Base-by-base conservation (phyloP, 1,140 invertebrate species). In the Oncopodura yosiiana region DNA sequence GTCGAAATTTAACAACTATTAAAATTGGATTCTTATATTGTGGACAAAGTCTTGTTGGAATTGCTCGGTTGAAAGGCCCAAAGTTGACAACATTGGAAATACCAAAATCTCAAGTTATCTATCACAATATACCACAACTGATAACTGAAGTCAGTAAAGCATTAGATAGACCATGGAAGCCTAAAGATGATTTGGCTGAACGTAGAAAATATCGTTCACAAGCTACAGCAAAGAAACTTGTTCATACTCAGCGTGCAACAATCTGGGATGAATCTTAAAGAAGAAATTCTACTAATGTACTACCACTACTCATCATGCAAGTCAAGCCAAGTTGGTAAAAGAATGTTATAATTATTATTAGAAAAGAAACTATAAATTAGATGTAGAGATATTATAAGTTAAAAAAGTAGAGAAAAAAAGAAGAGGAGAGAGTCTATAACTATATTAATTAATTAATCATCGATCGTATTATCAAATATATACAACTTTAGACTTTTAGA, bases 1-100 rank as follows among this genome's bases (percentile, higher is more conserved):
- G 56, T 29, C 23, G 26, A 12, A 56, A 57, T 58, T 41, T 61
- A 12, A 41, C 24, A 14, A 51, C 53, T 9, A 48, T 61, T 19
- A 56, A 53, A 53, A 60, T 60, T 12, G 39, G 56, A 12, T 56
- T 44, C 30, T 11, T 44, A 8, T 61, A 61, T 27, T 48, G 37
- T 37, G 59, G 59, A 21, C 48, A 53, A n/a, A 56, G 38, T 39
- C 44, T 61, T n/a, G 32, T 61, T 32, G 59, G 59, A n/a, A 50
- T 61, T 42, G 59, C 59, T 24, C 27, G 50, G 18, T 36, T 61
- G n/a, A 41, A 38, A 44, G 53, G 48, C 27, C 21, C 50, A 9
- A 21, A 21, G 24, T 49, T 54, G 49, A 18, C 24, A 16, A 19
- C 41, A 27, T 32, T 61, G 19, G 54, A 61, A 19, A 52, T 61